These are phyloP conservation scores for Luffia ferchaultella DNA, from an alignment of 2,888 invertebrate genomes.

Conservation along the genomic window DNA sequence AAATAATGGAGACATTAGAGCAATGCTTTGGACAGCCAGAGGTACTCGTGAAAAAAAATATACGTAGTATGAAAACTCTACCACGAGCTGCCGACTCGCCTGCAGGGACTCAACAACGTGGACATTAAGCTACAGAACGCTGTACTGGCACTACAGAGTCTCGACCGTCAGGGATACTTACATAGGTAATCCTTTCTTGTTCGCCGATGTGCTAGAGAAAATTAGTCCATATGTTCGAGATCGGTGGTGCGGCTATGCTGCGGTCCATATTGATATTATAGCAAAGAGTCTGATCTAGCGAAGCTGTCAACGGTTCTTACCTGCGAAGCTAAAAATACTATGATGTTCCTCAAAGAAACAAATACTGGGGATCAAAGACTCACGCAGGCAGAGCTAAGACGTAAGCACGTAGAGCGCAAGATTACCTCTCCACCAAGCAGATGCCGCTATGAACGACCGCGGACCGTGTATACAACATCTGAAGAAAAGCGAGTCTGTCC, in stretches of 20 bases:
- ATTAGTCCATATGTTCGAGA: neutral
- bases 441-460: neutral
- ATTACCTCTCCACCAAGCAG: neutral
- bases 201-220: neutral
- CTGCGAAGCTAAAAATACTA: neutral
- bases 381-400: too few species aligned
- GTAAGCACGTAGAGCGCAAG: neutral
- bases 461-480: neutral
- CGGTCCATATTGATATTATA: too few species aligned
- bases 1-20: slow-evolving; percentile 15
- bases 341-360: neutral
- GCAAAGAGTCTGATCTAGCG: neutral
- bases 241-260: neutral
- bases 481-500: neutral
- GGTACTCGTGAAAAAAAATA: slow-evolving; percentile 10
- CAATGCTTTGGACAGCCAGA: too few species aligned
- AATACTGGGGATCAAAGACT: neutral
- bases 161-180: neutral
- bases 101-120: slow-evolving; percentile 12
- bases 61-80: slow-evolving; percentile 12
- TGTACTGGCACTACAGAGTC: neutral
- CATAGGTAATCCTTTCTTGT: slow-evolving; percentile 2
- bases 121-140: slow-evolving; percentile 9
- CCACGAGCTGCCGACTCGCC: slow-evolving; percentile 10
- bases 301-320: neutral